Evolutionary conservation across 2,888 invertebrate species (phyloP).

Genomic region (Invenusta paracnida): DNA sequence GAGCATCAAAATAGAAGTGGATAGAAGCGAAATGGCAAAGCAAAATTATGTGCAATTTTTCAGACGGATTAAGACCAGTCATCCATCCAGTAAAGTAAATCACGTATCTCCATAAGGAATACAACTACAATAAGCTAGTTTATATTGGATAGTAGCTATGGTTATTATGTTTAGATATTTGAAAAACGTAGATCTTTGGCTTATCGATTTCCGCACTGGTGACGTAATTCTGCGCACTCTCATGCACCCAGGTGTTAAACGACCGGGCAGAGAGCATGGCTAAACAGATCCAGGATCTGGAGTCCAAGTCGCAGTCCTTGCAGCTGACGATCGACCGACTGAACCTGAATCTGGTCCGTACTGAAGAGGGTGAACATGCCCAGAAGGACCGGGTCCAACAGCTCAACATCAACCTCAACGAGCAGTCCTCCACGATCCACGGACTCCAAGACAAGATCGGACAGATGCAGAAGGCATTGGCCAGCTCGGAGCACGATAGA

Average conservation of each 20-base stretch:
- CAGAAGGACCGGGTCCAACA: constrained; percentile 72
- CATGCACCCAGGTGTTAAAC: constrained; percentile 70
- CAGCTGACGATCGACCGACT: constrained; percentile 86
- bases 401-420: constrained; percentile 68
- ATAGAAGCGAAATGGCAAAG: no score
- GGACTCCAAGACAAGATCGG: constrained; percentile 71
- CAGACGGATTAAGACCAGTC: background rate
- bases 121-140: no score
- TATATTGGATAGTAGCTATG: no score
- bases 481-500: constrained; percentile 80
- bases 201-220: no score
- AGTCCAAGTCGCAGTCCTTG: constrained; percentile 79
- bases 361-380: constrained; percentile 74
- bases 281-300: constrained; percentile 72
- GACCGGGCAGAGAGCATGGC: constrained; percentile 62
- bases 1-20: no score
- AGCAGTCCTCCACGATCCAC: constrained; percentile 69
- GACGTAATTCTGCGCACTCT: no score
- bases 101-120: no score
- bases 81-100: no score
- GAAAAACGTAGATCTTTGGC: no score
- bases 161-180: no score
- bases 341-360: constrained; percentile 75
- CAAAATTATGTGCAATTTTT: background rate
- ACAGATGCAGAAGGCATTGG: constrained; percentile 70